These are phyloP conservation scores for Diarsia mendica DNA, from an alignment of 2,888 invertebrate species.

Conservation along the genomic window DNA sequence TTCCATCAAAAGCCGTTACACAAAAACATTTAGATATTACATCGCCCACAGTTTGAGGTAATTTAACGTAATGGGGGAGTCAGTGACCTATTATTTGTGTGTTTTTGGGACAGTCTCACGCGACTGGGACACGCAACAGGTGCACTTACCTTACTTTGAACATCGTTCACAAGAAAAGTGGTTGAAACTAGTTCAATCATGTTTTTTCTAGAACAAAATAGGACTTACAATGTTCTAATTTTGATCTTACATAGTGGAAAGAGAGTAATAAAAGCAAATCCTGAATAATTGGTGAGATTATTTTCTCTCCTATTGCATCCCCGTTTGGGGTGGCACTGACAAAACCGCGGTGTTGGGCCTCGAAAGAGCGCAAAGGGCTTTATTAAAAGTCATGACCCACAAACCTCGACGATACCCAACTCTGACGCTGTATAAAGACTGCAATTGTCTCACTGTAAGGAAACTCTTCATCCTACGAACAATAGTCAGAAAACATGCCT, in stretches of 20 bases:
- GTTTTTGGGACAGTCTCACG: conserved; percentile 63
- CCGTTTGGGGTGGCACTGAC: too few relatives aligned
- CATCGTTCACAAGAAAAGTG: conserved; percentile 1
- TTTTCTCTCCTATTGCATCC: too few relatives aligned
- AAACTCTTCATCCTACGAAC: too few relatives aligned
- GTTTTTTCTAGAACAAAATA: background rate
- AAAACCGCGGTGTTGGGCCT: too few relatives aligned
- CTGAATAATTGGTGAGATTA: background rate
- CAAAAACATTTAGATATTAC: conserved; percentile 55
- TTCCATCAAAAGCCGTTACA: conserved; percentile 52
- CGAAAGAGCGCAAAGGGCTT: too few relatives aligned
- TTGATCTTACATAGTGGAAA: background rate
- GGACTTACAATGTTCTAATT: background rate
- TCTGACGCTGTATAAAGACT: too few relatives aligned
- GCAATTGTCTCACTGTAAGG: too few relatives aligned
- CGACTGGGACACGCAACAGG: conserved; percentile 69
- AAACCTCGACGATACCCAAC: too few relatives aligned
- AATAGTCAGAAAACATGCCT: too few relatives aligned
- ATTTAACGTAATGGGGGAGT: conserved; percentile 62
- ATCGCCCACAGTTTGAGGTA: conserved; percentile 54
- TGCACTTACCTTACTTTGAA: conserved; percentile 40
- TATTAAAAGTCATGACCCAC: too few relatives aligned
- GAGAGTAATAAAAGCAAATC: background rate
- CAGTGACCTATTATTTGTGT: conserved; percentile 61
- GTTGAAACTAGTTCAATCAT: background rate